phyloP scores from a whole-genome alignment of 2,113 vertebrate species.

The Syrrhaptes paradoxus region DNA sequence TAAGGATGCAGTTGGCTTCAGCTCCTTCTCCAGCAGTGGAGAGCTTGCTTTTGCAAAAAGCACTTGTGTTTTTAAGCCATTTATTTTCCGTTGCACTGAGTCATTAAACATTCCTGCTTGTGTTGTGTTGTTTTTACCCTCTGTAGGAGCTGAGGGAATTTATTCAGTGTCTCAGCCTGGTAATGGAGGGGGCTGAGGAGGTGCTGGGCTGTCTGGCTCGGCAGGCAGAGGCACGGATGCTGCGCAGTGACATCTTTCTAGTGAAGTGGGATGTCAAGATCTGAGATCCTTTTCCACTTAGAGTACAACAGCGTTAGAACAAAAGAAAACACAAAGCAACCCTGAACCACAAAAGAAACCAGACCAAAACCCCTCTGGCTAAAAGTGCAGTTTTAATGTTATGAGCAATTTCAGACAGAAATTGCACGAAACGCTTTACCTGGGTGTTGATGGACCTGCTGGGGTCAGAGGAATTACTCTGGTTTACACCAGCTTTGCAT shows the following conservation, averaged over 20 bases:
- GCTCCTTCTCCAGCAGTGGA: neutral
- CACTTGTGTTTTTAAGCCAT: conserved; percentile 29
- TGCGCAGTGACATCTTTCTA: conserved; percentile 26
- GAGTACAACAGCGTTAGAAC: conserved; percentile 42
- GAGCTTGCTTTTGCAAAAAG: neutral
- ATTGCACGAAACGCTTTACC: neutral
- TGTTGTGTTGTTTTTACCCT: conserved; percentile 42
- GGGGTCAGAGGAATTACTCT: neutral
- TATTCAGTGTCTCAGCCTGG: neutral
- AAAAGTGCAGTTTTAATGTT: conserved; percentile 34
- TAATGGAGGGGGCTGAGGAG: conserved; percentile 30
- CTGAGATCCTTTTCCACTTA: conserved; percentile 50
- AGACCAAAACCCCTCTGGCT: neutral
- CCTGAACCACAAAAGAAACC: neutral
- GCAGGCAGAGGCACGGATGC: neutral
- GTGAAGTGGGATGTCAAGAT: conserved; percentile 55
- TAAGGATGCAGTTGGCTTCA: neutral
- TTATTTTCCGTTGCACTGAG: conserved; percentile 8
- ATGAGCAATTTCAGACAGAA: conserved; percentile 15
- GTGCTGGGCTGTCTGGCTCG: conserved; percentile 19
- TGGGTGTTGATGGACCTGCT: neutral
- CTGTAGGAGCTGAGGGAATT: conserved; percentile 45
- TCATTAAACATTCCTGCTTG: conserved; percentile 51
- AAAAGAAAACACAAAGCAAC: conserved; percentile 49
- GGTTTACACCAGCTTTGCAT: neutral